Evolutionary conservation across 2,113 vertebrate genomes (phyloP), one percentile per base, ranked within the genome.

Genomic region (Gobio gobio): DNA sequence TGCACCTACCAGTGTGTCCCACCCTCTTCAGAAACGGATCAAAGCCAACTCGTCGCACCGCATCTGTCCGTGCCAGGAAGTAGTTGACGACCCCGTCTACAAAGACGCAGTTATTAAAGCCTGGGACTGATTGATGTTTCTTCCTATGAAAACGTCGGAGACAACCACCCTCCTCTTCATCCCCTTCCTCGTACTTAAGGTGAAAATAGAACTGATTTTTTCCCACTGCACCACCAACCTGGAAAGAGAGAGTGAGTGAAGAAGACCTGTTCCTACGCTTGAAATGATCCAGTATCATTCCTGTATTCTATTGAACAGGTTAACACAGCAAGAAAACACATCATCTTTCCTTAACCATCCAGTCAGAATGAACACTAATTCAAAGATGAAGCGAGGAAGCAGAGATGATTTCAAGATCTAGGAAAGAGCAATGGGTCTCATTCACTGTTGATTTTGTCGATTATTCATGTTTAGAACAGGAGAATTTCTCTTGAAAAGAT

Each of bases 51-150:
- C 36, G 90, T 33, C 61, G 90, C 36, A 92, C 89, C 0, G 90
- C 81, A n/a, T 95, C 92, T 0, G 94, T 95, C 84, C 93, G 92
- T 40, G 94, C 95, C 85, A 95, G 89, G 82, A 95, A 96, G 89
- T 94, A 96, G 89, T 95, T 95, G 78, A 85, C 85, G 0, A 95
- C 92, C 0, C 91, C 94, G 2, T 88, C 92, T 9, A 90, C 90
- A 36, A 94, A 47, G 66, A 82, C 66, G 9, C 94, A 95, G 70
- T 72, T 29, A 1, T 94, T 92, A 73, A 95, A 94, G 82, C 91
- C 92, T 1, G 93, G 88, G 13, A 95, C 9, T 85, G 78, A 63
- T 93, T 94, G 5, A 20, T 84, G 0, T 86, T 90, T 0, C 20
- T 5, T 7, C 16, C 16, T 4, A 40, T 12, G 3, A 9, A 78